A percentile compares a stretch with the other conserved stretches of the same genome.
Conservation (phyloP, 1,140 invertebrate species). For the Brachionus plicatilis region DNA sequence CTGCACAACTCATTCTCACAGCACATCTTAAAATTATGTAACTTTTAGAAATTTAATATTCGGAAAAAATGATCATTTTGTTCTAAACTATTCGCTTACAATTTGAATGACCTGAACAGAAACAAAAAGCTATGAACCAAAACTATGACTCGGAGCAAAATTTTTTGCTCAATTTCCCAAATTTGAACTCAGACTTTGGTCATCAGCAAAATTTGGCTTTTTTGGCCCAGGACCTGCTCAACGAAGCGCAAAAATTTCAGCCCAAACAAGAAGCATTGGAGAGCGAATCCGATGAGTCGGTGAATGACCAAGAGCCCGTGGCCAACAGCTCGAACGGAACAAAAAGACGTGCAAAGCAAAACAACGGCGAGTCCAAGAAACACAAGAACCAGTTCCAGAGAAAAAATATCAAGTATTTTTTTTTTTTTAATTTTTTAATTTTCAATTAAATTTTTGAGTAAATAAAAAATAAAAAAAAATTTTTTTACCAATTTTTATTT, state of each 20-base stretch:
- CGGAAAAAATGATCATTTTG: neutral
- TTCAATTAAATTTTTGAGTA: no score
- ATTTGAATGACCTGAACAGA: neutral
- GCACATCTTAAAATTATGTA: neutral
- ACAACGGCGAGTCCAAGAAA: neutral
- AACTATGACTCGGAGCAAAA: neutral
- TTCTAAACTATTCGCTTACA: neutral
- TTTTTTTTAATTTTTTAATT: neutral
- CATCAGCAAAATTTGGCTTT: constrained; percentile 24
- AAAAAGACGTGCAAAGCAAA: neutral
- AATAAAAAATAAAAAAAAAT: neutral
- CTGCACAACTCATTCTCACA: neutral
- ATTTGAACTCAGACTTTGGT: neutral
- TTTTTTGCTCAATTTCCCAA: neutral
- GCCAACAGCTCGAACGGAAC: neutral
- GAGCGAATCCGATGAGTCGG: neutral
- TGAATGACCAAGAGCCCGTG: neutral
- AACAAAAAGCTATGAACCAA: neutral
- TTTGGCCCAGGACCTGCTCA: constrained; percentile 23
- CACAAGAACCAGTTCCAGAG: neutral
- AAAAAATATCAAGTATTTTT: neutral
- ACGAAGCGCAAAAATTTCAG: neutral
- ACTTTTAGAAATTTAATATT: neutral
- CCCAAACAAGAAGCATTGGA: neutral
- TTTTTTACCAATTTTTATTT: neutral